Evolutionary conservation across 2,888 invertebrate species (phyloP), one percentile per base, ranked within the genome.

Genomic region (Rotaria socialis): DNA sequence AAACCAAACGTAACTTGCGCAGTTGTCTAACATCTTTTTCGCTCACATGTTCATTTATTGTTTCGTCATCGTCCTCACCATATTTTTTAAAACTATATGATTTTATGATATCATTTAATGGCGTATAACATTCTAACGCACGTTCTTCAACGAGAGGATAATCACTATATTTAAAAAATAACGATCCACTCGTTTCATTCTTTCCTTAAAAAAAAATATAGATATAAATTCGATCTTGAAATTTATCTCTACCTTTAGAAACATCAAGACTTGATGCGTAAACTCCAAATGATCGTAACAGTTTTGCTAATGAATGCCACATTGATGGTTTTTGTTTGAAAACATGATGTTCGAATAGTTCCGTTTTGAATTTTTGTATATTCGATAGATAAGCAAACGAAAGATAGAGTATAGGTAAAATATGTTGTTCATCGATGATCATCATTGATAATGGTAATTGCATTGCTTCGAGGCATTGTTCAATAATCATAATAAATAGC

Each of bases 91-190:
- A 86, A 47, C 35, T 50, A 16, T 58, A 60, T n/a, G 74, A 50
- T 50, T n/a, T 47, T 56, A 85, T 75, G 14, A 60, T 56, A n/a
- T 85, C 86, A 60, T 75, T 85, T 10, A 86, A 35, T 55, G 86
- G 86, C 35, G 75, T 35, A 60, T 85, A 86, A 56, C 86, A 60
- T 47, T 86, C 86, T 35, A 86, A 55, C 52, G 74, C 60, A 7
- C 86, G 43, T 35, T 86, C 86, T 58, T 86, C 86, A 11, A 8
- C 19, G 14, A 86, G 56, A 24, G 86, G 86, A 84, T 86, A 86
- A 41, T 86, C 86, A 24, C 0, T 50, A 47, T 41, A 58, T n/a
- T 60, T 58, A 3, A 43, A 10, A 52, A 27, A 75, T 75, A 75
- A 47, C 5, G 75, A 75, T 75, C 35, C 67, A 5, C 14, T 67